A percentile compares a stretch with the other conserved stretches of the same genome.
Evolutionary conservation across 2,113 vertebrate species (phyloP).

Genomic region (Coptodon rendalli): DNA sequence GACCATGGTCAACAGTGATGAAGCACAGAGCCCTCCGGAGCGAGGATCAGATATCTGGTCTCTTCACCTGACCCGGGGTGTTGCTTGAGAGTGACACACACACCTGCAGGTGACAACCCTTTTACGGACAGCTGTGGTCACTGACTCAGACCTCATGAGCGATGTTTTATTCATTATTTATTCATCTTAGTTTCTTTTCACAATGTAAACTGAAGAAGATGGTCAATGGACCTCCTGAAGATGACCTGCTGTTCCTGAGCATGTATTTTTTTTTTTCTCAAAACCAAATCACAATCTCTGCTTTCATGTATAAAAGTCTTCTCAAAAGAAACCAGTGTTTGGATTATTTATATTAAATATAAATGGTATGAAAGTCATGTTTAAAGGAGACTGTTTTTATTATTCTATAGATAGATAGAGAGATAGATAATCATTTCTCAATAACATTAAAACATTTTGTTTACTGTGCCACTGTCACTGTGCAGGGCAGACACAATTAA

Average conservation of each 20-base stretch:
- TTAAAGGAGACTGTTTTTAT: neutral
- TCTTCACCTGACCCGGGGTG: slow-evolving; percentile 16
- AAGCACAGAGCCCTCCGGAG: neutral
- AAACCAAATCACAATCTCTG: neutral
- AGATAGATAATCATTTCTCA: neutral
- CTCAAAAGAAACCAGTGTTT: neutral
- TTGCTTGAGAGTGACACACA: slow-evolving; percentile 2
- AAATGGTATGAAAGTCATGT: neutral
- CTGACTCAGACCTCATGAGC: slow-evolving; percentile 7
- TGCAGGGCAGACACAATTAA: neutral
- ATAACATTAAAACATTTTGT: neutral
- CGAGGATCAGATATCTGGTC: slow-evolving; percentile 53
- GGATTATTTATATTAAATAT: neutral
- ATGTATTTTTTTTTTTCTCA: neutral
- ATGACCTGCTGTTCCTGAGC: neutral
- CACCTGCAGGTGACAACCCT: slow-evolving; percentile 22
- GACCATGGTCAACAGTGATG: slow-evolving; percentile 13
- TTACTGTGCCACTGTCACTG: neutral
- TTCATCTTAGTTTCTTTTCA: slow-evolving; percentile 25
- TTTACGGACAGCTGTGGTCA: slow-evolving; percentile 14
- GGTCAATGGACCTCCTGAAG: neutral
- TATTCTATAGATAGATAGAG: neutral
- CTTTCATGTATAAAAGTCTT: neutral
- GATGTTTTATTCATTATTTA: slow-evolving; percentile 11
- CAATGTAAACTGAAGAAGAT: neutral